These are phyloP conservation scores for Drosophila mulleri DNA, from an alignment of 2,888 invertebrate species.

Conservation along the genomic window DNA sequence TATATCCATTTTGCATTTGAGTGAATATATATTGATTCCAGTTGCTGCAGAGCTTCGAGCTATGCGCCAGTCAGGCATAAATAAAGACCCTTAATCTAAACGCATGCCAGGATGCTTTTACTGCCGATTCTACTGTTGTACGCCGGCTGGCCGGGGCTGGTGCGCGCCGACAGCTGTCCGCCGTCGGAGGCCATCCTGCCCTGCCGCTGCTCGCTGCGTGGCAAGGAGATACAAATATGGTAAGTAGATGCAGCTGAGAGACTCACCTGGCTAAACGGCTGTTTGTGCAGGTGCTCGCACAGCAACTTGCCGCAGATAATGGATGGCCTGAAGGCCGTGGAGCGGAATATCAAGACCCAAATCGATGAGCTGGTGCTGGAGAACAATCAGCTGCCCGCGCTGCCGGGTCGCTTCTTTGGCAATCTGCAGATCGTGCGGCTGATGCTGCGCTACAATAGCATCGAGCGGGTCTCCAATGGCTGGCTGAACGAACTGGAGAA, in stretches of 20 bases:
- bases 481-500: conserved; percentile 93
- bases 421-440: conserved; percentile 90
- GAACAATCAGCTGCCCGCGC: conserved; percentile 93
- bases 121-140: conserved; percentile 50
- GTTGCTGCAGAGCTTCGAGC: conserved; percentile 28
- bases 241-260: conserved; percentile 81
- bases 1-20: no score
- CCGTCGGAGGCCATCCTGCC: conserved; percentile 91
- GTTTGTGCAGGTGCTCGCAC: conserved; percentile 92
- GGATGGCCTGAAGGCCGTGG: conserved; percentile 89
- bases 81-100: conserved; percentile 11
- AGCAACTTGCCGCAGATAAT: conserved; percentile 92
- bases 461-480: conserved; percentile 92
- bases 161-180: conserved; percentile 87
- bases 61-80: conserved; percentile 48
- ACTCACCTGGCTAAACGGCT: background rate
- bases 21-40: no score
- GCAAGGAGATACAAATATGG: conserved; percentile 94
- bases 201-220: conserved; percentile 91
- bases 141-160: conserved; percentile 30
- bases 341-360: conserved; percentile 88
- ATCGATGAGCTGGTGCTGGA: conserved; percentile 95
- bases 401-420: conserved; percentile 93
- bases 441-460: conserved; percentile 93
- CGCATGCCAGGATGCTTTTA: conserved; percentile 49